Evolutionary conservation across 2,797 vertebrate species (phyloP), one percentile per base, ranked within the genome.

Genomic region (Fistularia tabacaria): DNA sequence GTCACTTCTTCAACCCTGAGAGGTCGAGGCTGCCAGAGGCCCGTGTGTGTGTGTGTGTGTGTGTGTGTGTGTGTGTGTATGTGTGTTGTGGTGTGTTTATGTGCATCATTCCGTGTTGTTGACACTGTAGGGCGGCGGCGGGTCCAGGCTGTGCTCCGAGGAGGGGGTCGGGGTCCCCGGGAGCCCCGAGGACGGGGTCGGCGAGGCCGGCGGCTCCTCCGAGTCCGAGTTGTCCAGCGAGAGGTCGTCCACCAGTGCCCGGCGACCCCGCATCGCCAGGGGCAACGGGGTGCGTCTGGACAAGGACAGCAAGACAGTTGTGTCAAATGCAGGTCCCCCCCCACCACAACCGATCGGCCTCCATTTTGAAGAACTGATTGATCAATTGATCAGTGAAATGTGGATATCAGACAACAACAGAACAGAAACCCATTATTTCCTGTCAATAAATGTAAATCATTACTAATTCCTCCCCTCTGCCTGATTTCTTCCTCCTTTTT

Each of bases 171-270:
- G 90, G 39, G 88, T 91, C 60, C 87, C 82, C 1, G 89, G 87
- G 39, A 79, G 76, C 54, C 89, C 90, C 10, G 88, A 85, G 51
- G 89, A 90, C 6, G 91, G 89, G 1, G 90, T 90, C 0, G 89
- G 90, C 0, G 91, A 90, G 59, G 85, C 84, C 1, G 89, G 89
- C 37, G 87, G 89, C 66, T 92, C 92, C 57, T 97, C 95, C 0
- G 92, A 94, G 43, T 92, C 94, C 0, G 93, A 94, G 60, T 94
- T 94, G 58, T 94, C 93, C 67, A 93, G 83, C 6, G 94, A 93
- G 41, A 93, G 81, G 85, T 95, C 94, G 52, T 94, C 94, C 37
- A 95, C 92, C 59, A 94, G 83, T 1, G 93, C 90, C 0, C 93
- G 89, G 38, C 94, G 91, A 6, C 91, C 91, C 25, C 90, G 91